Percentiles rank a stretch among this genome's conserved stretches.
These are phyloP conservation scores for Colistium nudipinnis DNA, from an alignment of 2,113 vertebrate genomes.

Conservation along the genomic window DNA sequence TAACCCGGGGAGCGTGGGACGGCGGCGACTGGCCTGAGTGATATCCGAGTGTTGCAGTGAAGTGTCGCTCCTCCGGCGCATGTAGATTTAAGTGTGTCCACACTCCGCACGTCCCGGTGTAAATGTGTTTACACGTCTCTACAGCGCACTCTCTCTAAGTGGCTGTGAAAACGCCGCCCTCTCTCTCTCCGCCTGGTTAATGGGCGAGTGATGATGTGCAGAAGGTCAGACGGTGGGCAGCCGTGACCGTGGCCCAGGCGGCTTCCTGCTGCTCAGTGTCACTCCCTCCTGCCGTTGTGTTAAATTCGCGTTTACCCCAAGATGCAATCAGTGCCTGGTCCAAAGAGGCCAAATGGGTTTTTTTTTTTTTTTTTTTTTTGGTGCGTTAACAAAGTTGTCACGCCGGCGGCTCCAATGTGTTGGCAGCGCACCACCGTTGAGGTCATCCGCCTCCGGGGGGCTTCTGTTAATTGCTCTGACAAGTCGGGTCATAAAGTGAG, in stretches of 20 bases:
- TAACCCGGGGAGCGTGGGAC: conserved; percentile 22
- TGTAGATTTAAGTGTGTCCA: conserved; percentile 41
- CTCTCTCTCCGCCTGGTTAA: conserved; percentile 53
- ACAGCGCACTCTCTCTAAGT: conserved; percentile 51
- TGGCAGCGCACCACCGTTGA: conserved; percentile 58
- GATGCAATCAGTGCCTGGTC: conserved; percentile 29
- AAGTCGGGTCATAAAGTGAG: conserved; percentile 19
- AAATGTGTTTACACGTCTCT: conserved; percentile 56
- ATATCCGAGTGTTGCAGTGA: conserved; percentile 33
- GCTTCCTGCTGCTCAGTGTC: conserved; percentile 56
- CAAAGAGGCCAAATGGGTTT: conserved; percentile 58
- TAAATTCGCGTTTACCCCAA: conserved; percentile 32
- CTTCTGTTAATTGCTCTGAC: conserved; percentile 26
- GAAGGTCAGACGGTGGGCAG: conserved; percentile 50
- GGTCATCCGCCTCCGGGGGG: conserved; percentile 40
- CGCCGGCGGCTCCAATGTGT: conserved; percentile 4
- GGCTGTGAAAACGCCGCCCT: conserved; percentile 46
- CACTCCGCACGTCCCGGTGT: conserved; percentile 29
- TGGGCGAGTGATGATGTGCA: conserved; percentile 63
- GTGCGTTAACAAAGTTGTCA: conserved; percentile 34
- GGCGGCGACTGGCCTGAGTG: conserved; percentile 32
- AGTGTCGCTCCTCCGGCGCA: conserved; percentile 20
- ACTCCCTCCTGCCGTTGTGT: conserved; percentile 29
- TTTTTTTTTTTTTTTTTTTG: conserved; percentile 27
- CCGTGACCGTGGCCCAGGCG: conserved; percentile 33